These are phyloP conservation scores for Mionectes macconnelli DNA, from an alignment of 2,113 vertebrate genomes.

Conservation along the genomic window DNA sequence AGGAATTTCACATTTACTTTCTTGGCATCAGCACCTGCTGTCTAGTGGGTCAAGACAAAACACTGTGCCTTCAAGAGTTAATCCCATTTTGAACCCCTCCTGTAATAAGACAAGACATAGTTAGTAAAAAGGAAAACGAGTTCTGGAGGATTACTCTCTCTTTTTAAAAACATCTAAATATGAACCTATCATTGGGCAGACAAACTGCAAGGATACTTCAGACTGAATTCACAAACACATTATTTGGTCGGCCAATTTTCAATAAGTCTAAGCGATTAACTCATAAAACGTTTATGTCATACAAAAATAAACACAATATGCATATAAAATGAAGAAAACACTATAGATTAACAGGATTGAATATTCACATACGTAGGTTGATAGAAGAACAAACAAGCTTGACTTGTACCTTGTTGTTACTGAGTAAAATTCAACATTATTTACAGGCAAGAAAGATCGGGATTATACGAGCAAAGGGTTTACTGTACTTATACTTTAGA, in stretches of 20 bases:
- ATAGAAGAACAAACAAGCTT: background rate
- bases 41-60: conserved; percentile 95
- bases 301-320: background rate
- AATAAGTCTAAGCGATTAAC: background rate
- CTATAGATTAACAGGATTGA: background rate
- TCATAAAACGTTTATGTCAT: background rate
- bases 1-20: conserved; percentile 19
- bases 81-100: conserved; percentile 99
- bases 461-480: background rate
- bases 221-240: background rate
- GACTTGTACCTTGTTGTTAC: background rate
- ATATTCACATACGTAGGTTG: fast-evolving
- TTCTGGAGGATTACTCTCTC: background rate
- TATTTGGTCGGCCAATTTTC: background rate
- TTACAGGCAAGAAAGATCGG: background rate
- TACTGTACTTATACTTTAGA: background rate
- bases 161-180: background rate
- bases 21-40: conserved; percentile 88
- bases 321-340: background rate
- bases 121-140: background rate
- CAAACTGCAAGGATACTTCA: background rate
- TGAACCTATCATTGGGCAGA: background rate
- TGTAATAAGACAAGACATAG: conserved; percentile 73
- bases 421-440: background rate
- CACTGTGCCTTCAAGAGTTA: conserved; percentile 95